Evolutionary conservation across 2,888 invertebrate genomes (phyloP), one percentile per base, ranked within the genome.

Genomic region (Brachyopa scutellaris): DNA sequence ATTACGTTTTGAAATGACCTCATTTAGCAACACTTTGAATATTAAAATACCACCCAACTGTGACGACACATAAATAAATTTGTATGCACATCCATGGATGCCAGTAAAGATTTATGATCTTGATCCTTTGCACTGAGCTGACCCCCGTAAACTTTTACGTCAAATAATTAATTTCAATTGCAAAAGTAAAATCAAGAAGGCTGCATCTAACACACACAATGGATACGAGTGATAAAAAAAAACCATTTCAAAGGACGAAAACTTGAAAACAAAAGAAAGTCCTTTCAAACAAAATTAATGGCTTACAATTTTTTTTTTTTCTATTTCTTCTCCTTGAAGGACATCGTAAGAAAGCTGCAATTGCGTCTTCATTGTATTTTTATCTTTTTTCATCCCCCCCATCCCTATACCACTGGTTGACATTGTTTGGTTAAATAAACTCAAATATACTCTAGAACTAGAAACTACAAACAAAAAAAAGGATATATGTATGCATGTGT

Each of bases 91-190:
- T n/a, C n/a, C n/a, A n/a, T n/a, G n/a, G n/a, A n/a, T n/a, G n/a
- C n/a, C n/a, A n/a, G n/a, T n/a, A n/a, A n/a, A n/a, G n/a, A 70
- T 70, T 47, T 61, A 70, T 59, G 26, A 23, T n/a, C 5, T 9
- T 19, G n/a, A 15, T 29, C 29, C 29, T 69, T 31, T n/a, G n/a
- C n/a, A n/a, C n/a, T n/a, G n/a, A n/a, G 8, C 9, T 21, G 6
- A n/a, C 53, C 17, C 33, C 1, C 33, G 7, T 13, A 36, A 29
- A 49, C 38, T 40, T 38, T 53, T 45, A 33, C 15, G 3, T 36
- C 40, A 33, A 70, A 62, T 62, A 72, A 70, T 57, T 57, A 72
- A 64, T 49, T 64, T 64, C 38, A 62, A 70, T 70, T 62, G 55
- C 72, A 49, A 23, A 31, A 62, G 40, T n/a, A n/a, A n/a, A n/a